Conservation (phyloP, 1,140 invertebrate genomes). For the Agraylea sexmaculata region DNA sequence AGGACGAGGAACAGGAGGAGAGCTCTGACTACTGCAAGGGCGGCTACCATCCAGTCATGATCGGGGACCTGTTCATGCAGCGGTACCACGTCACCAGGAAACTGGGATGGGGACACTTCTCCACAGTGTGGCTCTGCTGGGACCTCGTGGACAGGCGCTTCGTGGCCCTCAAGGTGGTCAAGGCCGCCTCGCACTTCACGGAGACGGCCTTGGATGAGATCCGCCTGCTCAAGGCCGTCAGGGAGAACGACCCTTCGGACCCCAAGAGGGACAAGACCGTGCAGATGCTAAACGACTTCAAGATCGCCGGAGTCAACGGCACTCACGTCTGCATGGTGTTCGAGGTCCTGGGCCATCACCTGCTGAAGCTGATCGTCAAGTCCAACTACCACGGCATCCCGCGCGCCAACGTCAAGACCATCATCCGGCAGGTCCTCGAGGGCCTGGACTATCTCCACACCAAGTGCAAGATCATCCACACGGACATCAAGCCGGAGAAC, state of each 20-base stretch:
- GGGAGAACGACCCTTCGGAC: constrained; percentile 83
- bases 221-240: constrained; percentile 86
- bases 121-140: constrained; percentile 97
- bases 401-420: constrained; percentile 84
- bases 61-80: constrained; percentile 86
- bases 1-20: constrained; percentile 93
- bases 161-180: constrained; percentile 97
- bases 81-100: constrained; percentile 94
- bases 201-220: constrained; percentile 98
- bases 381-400: constrained; percentile 97
- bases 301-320: constrained; percentile 94
- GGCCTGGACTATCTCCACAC: constrained; percentile 93
- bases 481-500: constrained; percentile 99
- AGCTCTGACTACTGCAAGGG: constrained; percentile 89
- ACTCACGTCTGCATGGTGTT: constrained; percentile 96
- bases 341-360: constrained; percentile 95
- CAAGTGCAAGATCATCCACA: constrained; percentile 98
- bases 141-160: constrained; percentile 85
- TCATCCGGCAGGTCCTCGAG: constrained; percentile 92
- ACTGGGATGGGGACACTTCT: constrained; percentile 97
- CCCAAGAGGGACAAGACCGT: constrained; percentile 90
- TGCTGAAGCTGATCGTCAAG: constrained; percentile 94
- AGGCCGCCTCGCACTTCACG: constrained; percentile 94
- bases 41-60: constrained; percentile 95
- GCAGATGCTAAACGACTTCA: constrained; percentile 95